Conservation (phyloP, 2,113 vertebrate species). For the Phalacrocorax brasilianus region DNA sequence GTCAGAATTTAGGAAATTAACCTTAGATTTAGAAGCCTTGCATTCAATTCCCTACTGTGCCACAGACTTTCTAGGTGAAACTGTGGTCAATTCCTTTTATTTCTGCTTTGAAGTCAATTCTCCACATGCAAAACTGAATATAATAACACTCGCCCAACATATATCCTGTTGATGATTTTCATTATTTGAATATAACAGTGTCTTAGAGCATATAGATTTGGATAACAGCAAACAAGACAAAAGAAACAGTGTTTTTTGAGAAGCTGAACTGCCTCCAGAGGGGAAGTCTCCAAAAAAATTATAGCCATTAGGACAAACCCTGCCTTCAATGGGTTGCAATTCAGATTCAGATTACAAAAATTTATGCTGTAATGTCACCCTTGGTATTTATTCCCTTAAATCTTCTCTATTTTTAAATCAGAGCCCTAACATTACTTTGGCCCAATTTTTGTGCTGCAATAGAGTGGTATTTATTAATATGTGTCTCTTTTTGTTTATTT, state of each 20-base stretch:
- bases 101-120: background rate
- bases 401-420: background rate
- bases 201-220: background rate
- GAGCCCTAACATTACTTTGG: background rate
- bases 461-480: constrained; percentile 15
- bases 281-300: background rate
- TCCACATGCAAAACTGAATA: background rate
- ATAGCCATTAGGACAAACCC: background rate
- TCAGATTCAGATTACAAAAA: background rate
- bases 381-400: constrained; percentile 6
- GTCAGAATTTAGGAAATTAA: constrained; percentile 12
- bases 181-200: background rate
- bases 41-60: background rate
- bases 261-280: background rate
- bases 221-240: background rate
- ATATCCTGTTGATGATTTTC: background rate
- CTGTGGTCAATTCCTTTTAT: background rate
- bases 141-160: background rate
- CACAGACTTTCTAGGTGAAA: background rate
- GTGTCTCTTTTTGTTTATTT: background rate
- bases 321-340: background rate
- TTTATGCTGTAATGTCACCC: background rate
- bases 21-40: background rate
- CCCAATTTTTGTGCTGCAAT: background rate
- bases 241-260: background rate